Evolutionary conservation across 2,888 invertebrate genomes (phyloP), one percentile per base, ranked within the genome.

Genomic region (Cephus pulcher): DNA sequence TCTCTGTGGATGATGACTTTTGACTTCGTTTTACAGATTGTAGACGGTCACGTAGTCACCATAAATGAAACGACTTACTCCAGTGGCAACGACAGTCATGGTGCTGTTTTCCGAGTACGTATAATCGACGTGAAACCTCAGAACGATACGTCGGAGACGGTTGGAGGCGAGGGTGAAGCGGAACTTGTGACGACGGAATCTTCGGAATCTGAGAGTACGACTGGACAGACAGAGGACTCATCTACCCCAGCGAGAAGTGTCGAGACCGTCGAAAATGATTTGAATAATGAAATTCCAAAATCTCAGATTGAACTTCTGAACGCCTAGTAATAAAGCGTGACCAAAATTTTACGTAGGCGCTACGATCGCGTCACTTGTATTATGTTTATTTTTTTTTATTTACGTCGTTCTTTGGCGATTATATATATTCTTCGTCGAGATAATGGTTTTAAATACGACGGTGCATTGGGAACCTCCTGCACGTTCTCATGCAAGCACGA

Each of bases 51-150:
- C 86, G 91, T 92, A 40, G 93, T 93, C 73, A 93, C 93, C 40
- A 92, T 93, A 80, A 94, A 94, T 86, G 93, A 93, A 84, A 93
- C 94, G 1, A 92, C 92, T 76, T 93, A 92, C 89, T 88, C 89
- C 70, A 89, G 91, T 73, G 91, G 91, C n/a, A 91, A 92, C 82
- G 91, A 91, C 37, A 80, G 83, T 15, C 86, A 87, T 12, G 91
- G 90, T 15, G 87, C 92, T 12, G 87, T 92, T 80, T 90, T 93
- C 87, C 92, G 93, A 82, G 90, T 93, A 1, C 91, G 92, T 69
- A 88, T 92, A 1, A 89, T 93, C 78, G 93, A 93, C 82, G 91
- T 93, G 9, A 90, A 91, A 81, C 93, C 93, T 0, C 87, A 91
- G 76, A 87, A 89, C 78, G 84, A 84, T 4, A 87, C 86, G 12